phyloP scores from a whole-genome alignment of 1,140 invertebrate species.

The Chionoecetes opilio region DNA sequence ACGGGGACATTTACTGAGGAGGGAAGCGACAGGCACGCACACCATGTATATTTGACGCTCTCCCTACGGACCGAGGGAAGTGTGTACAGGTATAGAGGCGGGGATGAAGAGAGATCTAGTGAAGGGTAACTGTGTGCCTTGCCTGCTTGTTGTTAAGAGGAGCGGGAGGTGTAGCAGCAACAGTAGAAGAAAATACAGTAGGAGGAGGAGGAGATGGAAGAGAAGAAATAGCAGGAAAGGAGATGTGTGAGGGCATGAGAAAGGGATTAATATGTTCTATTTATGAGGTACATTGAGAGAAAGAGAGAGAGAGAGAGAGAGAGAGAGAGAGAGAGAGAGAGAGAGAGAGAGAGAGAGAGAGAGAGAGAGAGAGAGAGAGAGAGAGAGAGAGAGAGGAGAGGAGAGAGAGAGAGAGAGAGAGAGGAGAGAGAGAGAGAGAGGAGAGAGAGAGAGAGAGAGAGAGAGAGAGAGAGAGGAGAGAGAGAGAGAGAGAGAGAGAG shows the following conservation, averaged over 20 bases:
- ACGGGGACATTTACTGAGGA: background rate
- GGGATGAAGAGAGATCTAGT: background rate
- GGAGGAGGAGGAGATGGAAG: background rate
- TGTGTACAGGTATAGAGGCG: background rate
- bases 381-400: too few relatives aligned
- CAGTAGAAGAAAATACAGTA: background rate
- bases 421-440: too few relatives aligned
- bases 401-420: too few relatives aligned
- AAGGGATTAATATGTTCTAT: background rate
- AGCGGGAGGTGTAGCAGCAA: background rate
- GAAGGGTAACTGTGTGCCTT: background rate
- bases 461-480: too few relatives aligned
- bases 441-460: too few relatives aligned
- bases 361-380: background rate
- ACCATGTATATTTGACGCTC: conserved; percentile 1
- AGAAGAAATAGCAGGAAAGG: background rate
- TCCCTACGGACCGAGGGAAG: background rate
- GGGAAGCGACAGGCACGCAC: background rate
- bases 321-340: conserved; percentile 8
- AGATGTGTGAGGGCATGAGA: background rate
- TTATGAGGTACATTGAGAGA: background rate
- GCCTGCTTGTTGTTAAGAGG: background rate
- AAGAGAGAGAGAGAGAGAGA: background rate
- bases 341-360: background rate
- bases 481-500: too few relatives aligned